Base-by-base conservation (phyloP, 2,797 vertebrate species). In the Linurgus olivaceus region DNA sequence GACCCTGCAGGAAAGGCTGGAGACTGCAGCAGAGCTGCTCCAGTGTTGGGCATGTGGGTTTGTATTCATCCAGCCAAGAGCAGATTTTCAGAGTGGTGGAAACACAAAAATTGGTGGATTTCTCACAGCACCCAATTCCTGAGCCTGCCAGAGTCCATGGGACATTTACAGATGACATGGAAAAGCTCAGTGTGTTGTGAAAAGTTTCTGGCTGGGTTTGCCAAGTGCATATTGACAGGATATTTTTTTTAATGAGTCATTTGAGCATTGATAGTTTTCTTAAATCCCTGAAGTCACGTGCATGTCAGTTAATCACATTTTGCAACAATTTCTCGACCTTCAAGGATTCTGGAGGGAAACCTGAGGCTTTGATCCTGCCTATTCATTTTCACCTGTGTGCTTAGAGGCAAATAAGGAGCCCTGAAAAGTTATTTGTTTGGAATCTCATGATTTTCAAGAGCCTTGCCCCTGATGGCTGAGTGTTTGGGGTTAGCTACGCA, bases 401-500 rank as follows among this genome's bases (percentile, higher is more conserved):
- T 66, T 40, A 33, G 38, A 76, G 72, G 77, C 55, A 40, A 70
- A 52, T 55, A 14, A 88, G 75, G 38, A 93, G 47, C 75, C 51
- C 52, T 50, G n/a, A 74, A n/a, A 77, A 90, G 42, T 89, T 54
- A 58, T 54, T 91, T 90, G 66, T 35, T 93, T 89, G 75, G 67
- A 86, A 83, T 88, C 87, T 91, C 52, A 55, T 1, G 20, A 29
- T 81, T 91, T 93, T 83, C 44, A 72, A 82, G 91, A 91, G 81
- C 51, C 17, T 91, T 76, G 72, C 67, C 74, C 45, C 81, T 79
- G 80, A 37, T 0, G 8, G 74, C 57, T 61, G 92, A 83, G 89
- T 91, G 91, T 83, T 91, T 78, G 96, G 94, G 94, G 94, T 88
- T 58, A 87, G 77, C 70, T 55, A 13, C 0, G 1, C 57, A 86